Conservation (phyloP, 2,888 invertebrate genomes). For the Chironomus tentans region DNA sequence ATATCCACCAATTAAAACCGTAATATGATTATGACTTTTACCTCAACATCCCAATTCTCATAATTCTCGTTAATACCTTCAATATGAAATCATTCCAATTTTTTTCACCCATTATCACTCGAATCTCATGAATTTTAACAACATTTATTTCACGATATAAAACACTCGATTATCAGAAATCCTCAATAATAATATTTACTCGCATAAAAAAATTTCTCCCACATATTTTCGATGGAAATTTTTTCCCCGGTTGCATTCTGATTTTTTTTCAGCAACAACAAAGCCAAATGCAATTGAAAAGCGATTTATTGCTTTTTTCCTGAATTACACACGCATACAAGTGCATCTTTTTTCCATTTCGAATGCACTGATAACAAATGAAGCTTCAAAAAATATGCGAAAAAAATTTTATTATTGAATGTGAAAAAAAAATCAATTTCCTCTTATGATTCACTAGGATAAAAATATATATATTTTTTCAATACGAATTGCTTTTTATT, state of each 20-base stretch:
- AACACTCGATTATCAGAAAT: not conserved
- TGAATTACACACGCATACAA: not conserved
- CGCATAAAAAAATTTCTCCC: not conserved
- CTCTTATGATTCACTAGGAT: not conserved
- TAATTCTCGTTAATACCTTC: too few relatives aligned
- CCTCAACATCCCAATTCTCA: too few relatives aligned
- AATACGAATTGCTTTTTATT: not conserved
- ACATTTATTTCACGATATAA: not conserved
- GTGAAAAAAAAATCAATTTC: constrained; percentile 13
- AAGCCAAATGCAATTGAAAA: constrained; percentile 24
- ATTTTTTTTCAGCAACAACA: not conserved
- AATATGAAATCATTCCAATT: too few relatives aligned
- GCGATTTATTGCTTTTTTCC: constrained; percentile 25
- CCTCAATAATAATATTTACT: not conserved
- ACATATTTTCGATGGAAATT: not conserved
- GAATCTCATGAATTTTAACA: not conserved
- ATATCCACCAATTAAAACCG: too few relatives aligned
- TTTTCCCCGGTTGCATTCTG: not conserved
- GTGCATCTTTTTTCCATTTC: not conserved
- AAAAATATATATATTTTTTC: not conserved
- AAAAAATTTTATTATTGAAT: not conserved
- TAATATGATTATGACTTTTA: too few relatives aligned
- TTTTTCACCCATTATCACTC: too few relatives aligned
- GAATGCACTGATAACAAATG: not conserved
- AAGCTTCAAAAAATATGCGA: not conserved